Conservation (phyloP, 2,113 vertebrate genomes). For the Alethe diademata region DNA sequence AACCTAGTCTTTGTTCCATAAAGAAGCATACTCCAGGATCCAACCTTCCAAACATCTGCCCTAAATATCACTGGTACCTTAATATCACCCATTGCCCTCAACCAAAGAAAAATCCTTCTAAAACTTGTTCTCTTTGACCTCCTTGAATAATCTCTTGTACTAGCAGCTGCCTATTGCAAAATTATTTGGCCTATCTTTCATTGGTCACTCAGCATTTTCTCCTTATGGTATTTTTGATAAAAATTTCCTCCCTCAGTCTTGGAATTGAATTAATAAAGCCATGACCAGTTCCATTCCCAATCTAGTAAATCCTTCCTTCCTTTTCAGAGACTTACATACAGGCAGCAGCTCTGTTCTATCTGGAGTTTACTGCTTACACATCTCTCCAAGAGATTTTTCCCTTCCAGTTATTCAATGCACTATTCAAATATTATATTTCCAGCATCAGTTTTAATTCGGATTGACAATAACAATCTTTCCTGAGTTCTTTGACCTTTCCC, state of each 20-base stretch:
- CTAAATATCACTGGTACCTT: neutral
- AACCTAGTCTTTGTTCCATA: neutral
- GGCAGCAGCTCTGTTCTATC: neutral
- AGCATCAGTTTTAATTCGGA: neutral
- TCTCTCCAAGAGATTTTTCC: neutral
- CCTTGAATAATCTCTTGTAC: neutral
- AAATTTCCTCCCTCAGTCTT: neutral
- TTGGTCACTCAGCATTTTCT: neutral
- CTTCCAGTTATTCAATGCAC: neutral
- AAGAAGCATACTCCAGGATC: accelerated
- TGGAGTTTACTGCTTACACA: neutral
- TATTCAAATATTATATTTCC: neutral
- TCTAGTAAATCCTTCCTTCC: neutral
- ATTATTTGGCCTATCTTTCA: neutral
- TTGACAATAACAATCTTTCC: constrained; percentile 50
- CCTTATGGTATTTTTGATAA: neutral
- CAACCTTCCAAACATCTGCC: neutral
- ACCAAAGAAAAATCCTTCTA: neutral
- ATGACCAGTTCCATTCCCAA: neutral
- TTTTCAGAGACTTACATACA: neutral
- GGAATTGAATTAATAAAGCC: neutral
- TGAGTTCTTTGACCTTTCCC: constrained; percentile 14
- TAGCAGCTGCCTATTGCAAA: neutral
- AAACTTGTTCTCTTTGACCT: neutral
- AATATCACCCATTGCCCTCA: neutral